Evolutionary conservation across 2,888 invertebrate species (phyloP), one percentile per base, ranked within the genome.

Genomic region (Oithona nana): DNA sequence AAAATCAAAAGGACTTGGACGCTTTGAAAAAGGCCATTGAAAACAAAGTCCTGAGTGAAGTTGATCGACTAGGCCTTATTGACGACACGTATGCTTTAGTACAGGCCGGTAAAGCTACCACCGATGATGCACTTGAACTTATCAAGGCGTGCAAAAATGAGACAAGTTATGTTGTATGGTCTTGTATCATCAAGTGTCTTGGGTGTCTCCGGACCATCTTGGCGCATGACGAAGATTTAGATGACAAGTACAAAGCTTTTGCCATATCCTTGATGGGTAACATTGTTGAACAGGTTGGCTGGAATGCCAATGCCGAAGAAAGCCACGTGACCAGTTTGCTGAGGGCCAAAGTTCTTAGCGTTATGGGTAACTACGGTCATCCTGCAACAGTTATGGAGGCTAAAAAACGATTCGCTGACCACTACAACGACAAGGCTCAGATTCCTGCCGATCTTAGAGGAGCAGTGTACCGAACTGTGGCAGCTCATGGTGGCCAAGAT

Each of bases 111-210:
- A 80, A 83, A 66, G 80, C 83, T 3, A 80, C 83, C 64, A 87
- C 89, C 13, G 83, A n/a, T 4, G 16, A 50, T 20, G 74, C 88
- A 1, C 75, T 95, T 60, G 81, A 84, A 70, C 77, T 94, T n/a
- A 81, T 90, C 70, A 81, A 83, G 68, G 87, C 90, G 0, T 90
- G 83, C 71, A 79, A 81, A 66, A 81, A 85, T 67, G 93, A 94
- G 73, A 83, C 82, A 48, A 86, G 93, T 73, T 94, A 85, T 75
- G 90, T 92, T 0, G 94, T 94, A 0, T 95, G 94, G 94, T 84
- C 83, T 6, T 83, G 84, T 1, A 82, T 89, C 66, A 80, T 81
- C 48, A 84, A 83, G 71, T 85, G 85, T 68, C 74, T 92, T 61
- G 79, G 81, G 16, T 84, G 83, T 71, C 75, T 93, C 59, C 80